Base-by-base conservation (phyloP, 2,113 vertebrate genomes). In the Tragelaphus scriptus region DNA sequence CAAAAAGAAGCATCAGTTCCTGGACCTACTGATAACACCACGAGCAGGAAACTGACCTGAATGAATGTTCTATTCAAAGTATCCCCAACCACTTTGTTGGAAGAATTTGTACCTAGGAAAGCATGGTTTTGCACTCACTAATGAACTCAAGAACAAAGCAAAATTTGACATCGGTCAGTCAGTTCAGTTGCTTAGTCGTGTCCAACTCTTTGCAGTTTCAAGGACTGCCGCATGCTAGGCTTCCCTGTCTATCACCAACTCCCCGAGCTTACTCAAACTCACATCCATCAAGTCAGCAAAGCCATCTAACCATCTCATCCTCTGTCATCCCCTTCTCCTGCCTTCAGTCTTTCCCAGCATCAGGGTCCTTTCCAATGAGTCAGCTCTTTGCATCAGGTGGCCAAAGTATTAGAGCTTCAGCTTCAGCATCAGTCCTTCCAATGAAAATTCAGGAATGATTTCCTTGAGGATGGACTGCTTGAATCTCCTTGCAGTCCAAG, bases 11-110 rank as follows among this genome's bases (percentile, higher is more conserved):
- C 49, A 12, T 44, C 6, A 0, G 1, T 59, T 49, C 36, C 84
- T 30, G 1, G 8, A 15, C 40, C 3, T 14, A 19, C 30, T 40
- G 10, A 55, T 15, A 4, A 25, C 4, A 0, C n/a, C 11, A 5
- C 1, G 30, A n/a, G 30, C n/a, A 23, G 36, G 47, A 75, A 28
- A 14, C 0, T 14, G 61, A 58, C 30, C 36, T 91, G 87, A 91
- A 84, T 21, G 1, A 5, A 30, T 44, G 28, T 49, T 88, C 88
- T 91, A 85, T 79, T 80, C 40, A 85, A 80, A 91, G 49, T 88
- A 13, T 84, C 47, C 55, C 75, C 40, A 47, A 17, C 23, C 23
- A 77, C 49, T 44, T 55, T 51, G 58, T 56, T 68, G 26, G 7
- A 53, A 28, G 40, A 85, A 68, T 47, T 89, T 49, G 26, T 85